Base-by-base conservation (phyloP, 2,888 invertebrate genomes). In the Harpagoxenus sublaevis region DNA sequence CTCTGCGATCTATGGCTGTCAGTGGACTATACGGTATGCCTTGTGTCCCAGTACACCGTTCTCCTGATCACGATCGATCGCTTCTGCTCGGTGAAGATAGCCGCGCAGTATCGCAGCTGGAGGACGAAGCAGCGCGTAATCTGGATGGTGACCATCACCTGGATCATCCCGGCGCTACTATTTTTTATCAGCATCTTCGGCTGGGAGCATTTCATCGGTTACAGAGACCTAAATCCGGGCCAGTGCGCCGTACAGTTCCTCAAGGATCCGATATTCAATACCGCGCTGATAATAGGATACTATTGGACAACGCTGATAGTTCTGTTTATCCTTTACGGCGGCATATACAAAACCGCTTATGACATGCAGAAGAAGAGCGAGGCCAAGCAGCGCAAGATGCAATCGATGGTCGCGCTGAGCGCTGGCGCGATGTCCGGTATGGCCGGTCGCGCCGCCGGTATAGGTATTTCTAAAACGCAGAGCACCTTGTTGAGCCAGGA, bases 161-260 rank as follows among this genome's bases (percentile, higher is more conserved):
- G 99, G 99, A 98, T 99, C 79, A 98, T 99, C 91, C 99, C 99
- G 68, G 98, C 99, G 0, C 95, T 99, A 84, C 96, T 99, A 12
- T 99, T 99, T 95, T 99, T 99, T 95, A 98, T 99, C 89, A 99
- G 99, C 87, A 99, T 99, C 90, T 99, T 99, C 94, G 99, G 99
- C 63, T 99, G 99, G 99, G 99, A 99, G 94, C 99, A 99, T 95
- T 99, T 99, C 94, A 98, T 99, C 66, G 99, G 99, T 31, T 98
- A 97, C 93, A 96, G 99, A 86, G 98, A 99, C 92, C 96, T 99
- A 77, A 96, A 97, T 91, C 98, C 98, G 18, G 98, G 98, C 1
- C 97, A 98, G 95, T 99, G 99, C 94, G 98, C 98, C 83, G 99
- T 99, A 23, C 99, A 99, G 95, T 99, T 99, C 95, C 96, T 99